Evolutionary conservation across 2,888 invertebrate genomes (phyloP).

Genomic region (Invenusta paracnida): DNA sequence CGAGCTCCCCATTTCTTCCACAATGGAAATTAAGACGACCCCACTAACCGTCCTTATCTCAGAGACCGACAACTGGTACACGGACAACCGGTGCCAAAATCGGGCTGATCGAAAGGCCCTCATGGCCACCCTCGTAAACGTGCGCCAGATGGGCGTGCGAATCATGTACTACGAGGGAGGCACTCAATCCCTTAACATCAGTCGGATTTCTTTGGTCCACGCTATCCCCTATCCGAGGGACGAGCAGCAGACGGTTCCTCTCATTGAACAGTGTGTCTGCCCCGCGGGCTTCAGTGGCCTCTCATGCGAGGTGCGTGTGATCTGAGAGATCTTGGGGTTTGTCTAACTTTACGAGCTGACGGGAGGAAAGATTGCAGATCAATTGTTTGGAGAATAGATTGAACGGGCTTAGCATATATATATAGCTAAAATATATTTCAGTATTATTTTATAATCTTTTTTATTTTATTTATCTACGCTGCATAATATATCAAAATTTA

Average conservation of each 20-base stretch:
- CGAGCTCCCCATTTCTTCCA: not conserved
- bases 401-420: no score
- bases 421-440: no score
- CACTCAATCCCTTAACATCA: not conserved
- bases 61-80: not conserved
- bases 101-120: not conserved
- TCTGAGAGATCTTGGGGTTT: no score
- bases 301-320: not conserved
- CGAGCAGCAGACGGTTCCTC: not conserved
- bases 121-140: not conserved
- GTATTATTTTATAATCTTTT: no score
- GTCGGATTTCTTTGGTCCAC: not conserved
- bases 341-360: no score
- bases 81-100: not conserved
- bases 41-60: not conserved
- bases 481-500: no score
- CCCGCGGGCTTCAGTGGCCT: not conserved
- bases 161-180: not conserved
- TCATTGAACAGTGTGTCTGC: not conserved
- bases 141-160: not conserved
- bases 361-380: no score
- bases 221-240: not conserved
- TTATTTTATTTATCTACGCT: no score
- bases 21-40: not conserved
- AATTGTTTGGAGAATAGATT: no score